Evolutionary conservation across 2,113 vertebrate species (phyloP), one percentile per base, ranked within the genome.

Genomic region (Aviceda subcristata): DNA sequence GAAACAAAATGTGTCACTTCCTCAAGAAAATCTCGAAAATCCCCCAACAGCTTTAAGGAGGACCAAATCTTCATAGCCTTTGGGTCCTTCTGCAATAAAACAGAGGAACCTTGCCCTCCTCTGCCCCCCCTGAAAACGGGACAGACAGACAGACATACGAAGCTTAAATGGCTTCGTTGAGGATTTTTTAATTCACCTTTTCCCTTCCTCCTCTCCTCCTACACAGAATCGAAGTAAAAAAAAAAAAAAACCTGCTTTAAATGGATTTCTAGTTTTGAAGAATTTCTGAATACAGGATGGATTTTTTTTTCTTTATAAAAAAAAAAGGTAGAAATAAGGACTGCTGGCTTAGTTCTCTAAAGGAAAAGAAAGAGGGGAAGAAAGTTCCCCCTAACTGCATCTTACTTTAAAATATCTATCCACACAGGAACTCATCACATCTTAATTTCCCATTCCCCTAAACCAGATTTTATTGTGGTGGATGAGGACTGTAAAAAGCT

Each of bases 391-490:
- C 15, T 66, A 68, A 94, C 68, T 69, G 48, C 48, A 76, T 66
- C 67, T 92, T 80, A 71, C 84, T 96, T 81, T 62, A 68, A 39
- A 78, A 69, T 79, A 79, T 34, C 64, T 72, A 81, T 76, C 56
- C 39, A 50, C 38, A 82, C 39, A 94, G 84, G 32, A 64, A 80
- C 36, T 77, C 45, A 36, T 77, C 14, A 69, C 66, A 87, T 92
- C 95, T 81, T 64, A 74, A 84, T 69, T 84, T 89, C 66, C 51
- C 21, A 82, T 55, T 79, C 24, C 89, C 51, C 56, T 90, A 86
- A 95, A 46, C 29, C 48, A 96, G 63, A 88, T 93, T 98, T 96
- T 91, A 81, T 19, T 93, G 88, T 88, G 80, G 95, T 56, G 89
- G 94, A 79, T 66, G 36, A 91, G 83, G 72, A 68, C 5, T 59